A percentile compares a stretch with the other conserved stretches of the same genome.
Evolutionary conservation across 2,797 vertebrate genomes (phyloP).

Genomic region (Hoplostethus atlanticus): DNA sequence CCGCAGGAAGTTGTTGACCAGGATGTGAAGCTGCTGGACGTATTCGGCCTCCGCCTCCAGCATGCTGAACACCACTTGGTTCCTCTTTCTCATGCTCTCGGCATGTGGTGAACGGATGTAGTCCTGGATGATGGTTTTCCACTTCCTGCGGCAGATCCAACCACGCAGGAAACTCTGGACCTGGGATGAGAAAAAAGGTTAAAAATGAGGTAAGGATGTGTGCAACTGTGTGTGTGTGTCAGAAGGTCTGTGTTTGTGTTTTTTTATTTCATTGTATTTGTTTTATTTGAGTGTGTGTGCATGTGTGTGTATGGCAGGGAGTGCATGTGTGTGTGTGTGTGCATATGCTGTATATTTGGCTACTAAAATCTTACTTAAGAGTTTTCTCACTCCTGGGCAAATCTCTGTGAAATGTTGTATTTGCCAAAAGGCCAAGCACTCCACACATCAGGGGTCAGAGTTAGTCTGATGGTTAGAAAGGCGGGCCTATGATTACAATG

Average conservation of each 20-base stretch:
- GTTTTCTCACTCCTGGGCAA: no score
- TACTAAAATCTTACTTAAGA: no score
- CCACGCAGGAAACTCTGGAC: slow-evolving; percentile 98
- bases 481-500: no score
- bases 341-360: no score
- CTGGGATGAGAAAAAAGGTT: slow-evolving; percentile 69
- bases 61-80: slow-evolving; percentile 99
- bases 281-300: neutral
- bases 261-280: neutral
- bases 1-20: slow-evolving; percentile 98
- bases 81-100: slow-evolving; percentile 98
- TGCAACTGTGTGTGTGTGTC: neutral
- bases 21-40: slow-evolving; percentile 97
- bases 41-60: slow-evolving; percentile 97
- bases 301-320: no score
- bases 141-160: slow-evolving; percentile 97
- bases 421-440: no score
- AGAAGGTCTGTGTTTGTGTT: neutral
- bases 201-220: neutral
- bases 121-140: slow-evolving; percentile 99
- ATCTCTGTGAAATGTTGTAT: no score
- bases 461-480: no score
- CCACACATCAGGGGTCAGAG: no score
- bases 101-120: slow-evolving; percentile 97
- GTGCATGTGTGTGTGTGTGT: neutral